Conservation (phyloP, 1,140 invertebrate species). For the Heliothis virescens region DNA sequence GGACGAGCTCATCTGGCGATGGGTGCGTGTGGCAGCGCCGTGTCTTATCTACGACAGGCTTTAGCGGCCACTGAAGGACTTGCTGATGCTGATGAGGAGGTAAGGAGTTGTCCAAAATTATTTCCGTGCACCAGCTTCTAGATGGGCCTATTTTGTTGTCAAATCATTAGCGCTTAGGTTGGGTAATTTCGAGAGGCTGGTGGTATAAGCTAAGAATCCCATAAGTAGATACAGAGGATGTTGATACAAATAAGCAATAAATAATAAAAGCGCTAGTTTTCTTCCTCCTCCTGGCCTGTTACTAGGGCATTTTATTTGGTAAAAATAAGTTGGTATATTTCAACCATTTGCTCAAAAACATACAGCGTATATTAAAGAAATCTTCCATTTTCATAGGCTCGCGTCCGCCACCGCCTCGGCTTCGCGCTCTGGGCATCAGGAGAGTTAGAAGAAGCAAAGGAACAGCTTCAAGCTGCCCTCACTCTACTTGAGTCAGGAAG, state of each 20-base stretch:
- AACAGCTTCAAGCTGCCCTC: slow-evolving; percentile 95
- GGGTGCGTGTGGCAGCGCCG: slow-evolving; percentile 93
- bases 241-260: no score
- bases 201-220: no score
- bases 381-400: slow-evolving; percentile 85
- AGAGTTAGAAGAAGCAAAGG: slow-evolving; percentile 93
- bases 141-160: no score
- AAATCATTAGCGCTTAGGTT: no score
- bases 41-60: slow-evolving; percentile 96
- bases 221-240: no score
- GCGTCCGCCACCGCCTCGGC: slow-evolving; percentile 95
- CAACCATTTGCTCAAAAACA: not conserved
- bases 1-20: slow-evolving; percentile 95
- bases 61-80: slow-evolving; percentile 94
- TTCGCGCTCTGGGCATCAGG: slow-evolving; percentile 95
- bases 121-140: no score
- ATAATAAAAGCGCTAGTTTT: no score
- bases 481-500: slow-evolving; percentile 93
- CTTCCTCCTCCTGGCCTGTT: no score
- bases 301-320: no score
- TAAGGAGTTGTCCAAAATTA: slow-evolving; percentile 56
- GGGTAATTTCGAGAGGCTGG: no score
- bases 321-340: no score
- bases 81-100: slow-evolving; percentile 95
- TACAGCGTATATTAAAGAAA: not conserved